Base-by-base conservation (phyloP, 2,888 invertebrate species). In the Melikaiella ostensackeni region DNA sequence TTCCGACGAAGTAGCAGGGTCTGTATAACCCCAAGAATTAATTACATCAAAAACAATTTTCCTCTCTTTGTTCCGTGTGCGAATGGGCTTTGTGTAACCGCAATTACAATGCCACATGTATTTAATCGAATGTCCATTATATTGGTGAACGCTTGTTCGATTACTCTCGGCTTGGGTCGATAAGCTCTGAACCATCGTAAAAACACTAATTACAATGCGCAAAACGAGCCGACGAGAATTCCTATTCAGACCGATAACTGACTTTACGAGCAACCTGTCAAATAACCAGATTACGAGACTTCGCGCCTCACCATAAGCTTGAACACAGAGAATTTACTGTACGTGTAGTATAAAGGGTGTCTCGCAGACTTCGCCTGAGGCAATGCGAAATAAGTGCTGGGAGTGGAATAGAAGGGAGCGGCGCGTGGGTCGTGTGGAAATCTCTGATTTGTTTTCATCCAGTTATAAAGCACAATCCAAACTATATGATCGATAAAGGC, bases 171-270 rank as follows among this genome's bases (percentile, higher is more conserved):
- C 30, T 24, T 30, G 46, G 70, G n/a, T 70, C 50, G 30, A 70
- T 50, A 70, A 70, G 50, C 50, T n/a, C 27, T n/a, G 19, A 70
- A 30, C 50, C 46, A 70, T 70, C 55, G 57, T 79, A 77, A 76
- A 81, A 79, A 74, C 75, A 59, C 76, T 79, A 82, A 82, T 82
- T 81, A 77, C 74, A 81, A 82, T 79, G 78, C 74, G 74, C 70
- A 80, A 78, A 77, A 79, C 35, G 70, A 77, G 74, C 74, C 61
- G 61, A 62, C 76, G 76, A 70, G 80, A 81, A 74, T 79, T 79
- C 79, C 76, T 66, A 77, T 77, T 74, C 76, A 76, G 19, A 77
- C 74, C 66, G 42, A 66, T 61, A 62, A 62, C 59, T 66, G 74
- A 62, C 75, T 81, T 80, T 79, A 80, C 77, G 77, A 76, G 75